Conservation (phyloP, 2,797 vertebrate genomes). For the Rhynchotus rufescens region DNA sequence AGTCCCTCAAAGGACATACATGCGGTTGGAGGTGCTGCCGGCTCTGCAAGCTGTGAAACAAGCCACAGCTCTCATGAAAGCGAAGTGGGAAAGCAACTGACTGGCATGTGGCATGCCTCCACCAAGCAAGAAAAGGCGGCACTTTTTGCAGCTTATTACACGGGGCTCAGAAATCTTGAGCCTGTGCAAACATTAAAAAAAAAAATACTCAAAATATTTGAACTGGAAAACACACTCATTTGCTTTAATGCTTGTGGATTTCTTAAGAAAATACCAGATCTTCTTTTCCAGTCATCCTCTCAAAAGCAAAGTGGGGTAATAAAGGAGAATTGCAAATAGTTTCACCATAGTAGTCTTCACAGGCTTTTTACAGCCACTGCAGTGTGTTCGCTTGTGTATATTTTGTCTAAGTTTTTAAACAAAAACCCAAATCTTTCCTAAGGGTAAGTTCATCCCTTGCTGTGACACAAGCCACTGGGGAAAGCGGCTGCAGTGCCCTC, state of each 20-base stretch:
- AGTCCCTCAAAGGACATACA: not conserved
- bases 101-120: conserved; percentile 40
- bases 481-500: not conserved
- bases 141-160: conserved; percentile 39
- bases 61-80: conserved; percentile 32
- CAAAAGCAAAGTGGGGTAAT: conserved; percentile 22
- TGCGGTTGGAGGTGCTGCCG: conserved; percentile 8
- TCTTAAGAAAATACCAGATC: conserved; percentile 41
- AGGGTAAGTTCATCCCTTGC: not conserved
- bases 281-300: conserved; percentile 37
- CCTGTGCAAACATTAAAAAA: conserved; percentile 57
- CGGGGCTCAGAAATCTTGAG: conserved; percentile 39
- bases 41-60: conserved; percentile 46
- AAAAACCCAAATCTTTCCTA: not conserved
- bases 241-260: conserved; percentile 50
- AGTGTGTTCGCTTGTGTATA: conserved; percentile 36
- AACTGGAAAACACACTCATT: conserved; percentile 44
- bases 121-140: conserved; percentile 28
- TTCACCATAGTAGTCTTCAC: not conserved
- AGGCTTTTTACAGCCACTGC: conserved; percentile 4
- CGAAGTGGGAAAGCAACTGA: conserved; percentile 13
- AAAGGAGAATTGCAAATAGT: conserved; percentile 14
- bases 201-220: conserved; percentile 72
- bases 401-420: conserved; percentile 45
- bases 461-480: rapidly evolving